Percentiles rank a stretch among this genome's conserved stretches.
These are phyloP conservation scores for Eristalis intricaria DNA, from an alignment of 2,888 invertebrate species.

Conservation along the genomic window DNA sequence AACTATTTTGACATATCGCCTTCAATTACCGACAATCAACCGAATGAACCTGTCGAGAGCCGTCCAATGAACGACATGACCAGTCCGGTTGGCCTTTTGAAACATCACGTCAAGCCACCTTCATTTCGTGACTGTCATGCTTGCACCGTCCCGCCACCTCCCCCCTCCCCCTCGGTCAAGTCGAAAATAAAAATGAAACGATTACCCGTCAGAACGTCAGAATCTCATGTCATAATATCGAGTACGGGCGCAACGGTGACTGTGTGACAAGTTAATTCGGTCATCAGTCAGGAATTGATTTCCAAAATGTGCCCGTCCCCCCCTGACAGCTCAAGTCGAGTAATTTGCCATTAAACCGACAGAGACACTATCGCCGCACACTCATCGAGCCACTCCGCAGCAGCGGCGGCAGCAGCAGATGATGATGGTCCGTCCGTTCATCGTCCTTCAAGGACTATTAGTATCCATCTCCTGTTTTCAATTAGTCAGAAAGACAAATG, in stretches of 20 bases:
- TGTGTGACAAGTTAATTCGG: conserved; percentile 66
- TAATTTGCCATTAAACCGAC: conserved; percentile 70
- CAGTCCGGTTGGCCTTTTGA: neutral
- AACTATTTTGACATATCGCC: conserved; percentile 15
- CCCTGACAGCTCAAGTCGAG: neutral
- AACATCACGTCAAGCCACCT: neutral
- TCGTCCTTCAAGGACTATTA: conserved; percentile 38
- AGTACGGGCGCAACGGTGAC: neutral
- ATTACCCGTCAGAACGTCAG: conserved; percentile 2
- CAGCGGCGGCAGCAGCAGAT: neutral
- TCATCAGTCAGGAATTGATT: conserved; percentile 67
- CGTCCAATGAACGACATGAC: neutral
- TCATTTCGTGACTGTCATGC: conserved; percentile 42
- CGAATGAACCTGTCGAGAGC: neutral
- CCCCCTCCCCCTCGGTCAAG: too few species aligned
- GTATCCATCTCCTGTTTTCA: conserved; percentile 70
- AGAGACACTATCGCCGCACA: conserved; percentile 65
- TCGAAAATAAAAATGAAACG: too few species aligned
- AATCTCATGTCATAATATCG: conserved; percentile 32
- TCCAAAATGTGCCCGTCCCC: conserved; percentile 12
- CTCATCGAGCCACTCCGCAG: conserved; percentile 24
- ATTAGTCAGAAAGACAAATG: conserved; percentile 71
- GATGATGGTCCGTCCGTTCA: neutral
- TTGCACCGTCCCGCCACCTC: neutral
- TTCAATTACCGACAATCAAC: conserved; percentile 4